A percentile compares a stretch with the other conserved stretches of the same genome.
Evolutionary conservation across 2,797 vertebrate genomes (phyloP).

Genomic region (Peromyscus attwateri): DNA sequence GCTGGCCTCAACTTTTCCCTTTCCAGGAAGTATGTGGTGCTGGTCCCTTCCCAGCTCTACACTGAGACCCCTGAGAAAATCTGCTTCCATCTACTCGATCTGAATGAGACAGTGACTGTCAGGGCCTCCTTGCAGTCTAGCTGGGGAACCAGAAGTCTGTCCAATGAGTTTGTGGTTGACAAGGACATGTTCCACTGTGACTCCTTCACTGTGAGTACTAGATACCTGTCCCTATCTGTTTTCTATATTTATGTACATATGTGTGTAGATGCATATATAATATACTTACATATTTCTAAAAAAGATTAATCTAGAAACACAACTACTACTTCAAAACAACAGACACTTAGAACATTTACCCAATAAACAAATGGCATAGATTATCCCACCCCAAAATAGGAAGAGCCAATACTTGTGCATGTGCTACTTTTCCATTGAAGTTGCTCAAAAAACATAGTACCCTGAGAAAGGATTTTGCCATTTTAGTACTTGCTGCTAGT

Average conservation of each 20-base stretch:
- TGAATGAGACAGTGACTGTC: conserved; percentile 83
- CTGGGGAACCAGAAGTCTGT: conserved; percentile 59
- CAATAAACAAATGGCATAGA: not conserved
- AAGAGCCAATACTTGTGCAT: not conserved
- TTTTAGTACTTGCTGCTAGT: not conserved
- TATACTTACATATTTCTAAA: not conserved
- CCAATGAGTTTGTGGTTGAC: conserved; percentile 58
- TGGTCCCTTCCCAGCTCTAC: conserved; percentile 53
- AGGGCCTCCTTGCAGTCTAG: conserved; percentile 43
- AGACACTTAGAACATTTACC: not conserved
- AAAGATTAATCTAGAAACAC: not conserved
- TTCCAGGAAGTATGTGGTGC: conserved; percentile 80
- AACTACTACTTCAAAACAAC: not conserved
- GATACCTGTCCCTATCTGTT: not conserved
- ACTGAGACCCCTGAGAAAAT: conserved; percentile 71
- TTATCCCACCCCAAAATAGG: not conserved
- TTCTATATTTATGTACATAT: not conserved
- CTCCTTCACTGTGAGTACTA: conserved; percentile 80
- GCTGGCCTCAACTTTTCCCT: not conserved
- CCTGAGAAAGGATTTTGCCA: not conserved
- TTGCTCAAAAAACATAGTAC: not conserved
- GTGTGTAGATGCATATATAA: not conserved
- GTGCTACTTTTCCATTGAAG: not conserved
- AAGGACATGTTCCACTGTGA: conserved; percentile 64
- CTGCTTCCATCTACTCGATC: conserved; percentile 81